phyloP scores from a whole-genome alignment of 2,113 vertebrate species.

The Neogobius melanostomus region DNA sequence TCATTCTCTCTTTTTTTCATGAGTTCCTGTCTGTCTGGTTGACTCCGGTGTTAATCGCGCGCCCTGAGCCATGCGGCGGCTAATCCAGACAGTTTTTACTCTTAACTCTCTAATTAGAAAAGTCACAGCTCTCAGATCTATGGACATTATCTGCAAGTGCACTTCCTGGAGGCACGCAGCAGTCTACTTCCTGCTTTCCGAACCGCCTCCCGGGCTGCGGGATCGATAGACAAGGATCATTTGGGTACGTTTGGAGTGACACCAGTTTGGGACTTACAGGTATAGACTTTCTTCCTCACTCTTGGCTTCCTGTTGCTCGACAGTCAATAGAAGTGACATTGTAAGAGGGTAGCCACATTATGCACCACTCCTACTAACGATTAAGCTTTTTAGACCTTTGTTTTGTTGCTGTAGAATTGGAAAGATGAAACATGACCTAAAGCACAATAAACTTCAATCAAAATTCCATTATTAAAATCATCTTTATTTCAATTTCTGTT shows the following conservation, averaged over 20 bases:
- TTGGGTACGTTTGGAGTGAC: slow-evolving; percentile 44
- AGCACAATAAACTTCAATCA: too few species aligned
- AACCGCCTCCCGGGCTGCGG: slow-evolving; percentile 27
- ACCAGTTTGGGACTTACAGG: slow-evolving; percentile 46
- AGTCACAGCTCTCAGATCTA: slow-evolving; percentile 60
- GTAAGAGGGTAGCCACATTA: slow-evolving; percentile 35
- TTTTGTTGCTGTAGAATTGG: too few species aligned
- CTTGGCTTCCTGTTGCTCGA: slow-evolving; percentile 29
- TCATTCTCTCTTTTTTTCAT: background rate
- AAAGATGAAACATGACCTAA: too few species aligned
- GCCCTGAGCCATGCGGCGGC: slow-evolving; percentile 46
- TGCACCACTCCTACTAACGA: slow-evolving; percentile 18
- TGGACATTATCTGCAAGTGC: slow-evolving; percentile 49
- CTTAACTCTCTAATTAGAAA: slow-evolving; percentile 69
- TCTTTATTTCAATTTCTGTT: too few species aligned
- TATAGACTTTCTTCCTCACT: slow-evolving; percentile 54
- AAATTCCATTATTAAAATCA: too few species aligned
- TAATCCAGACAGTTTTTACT: slow-evolving; percentile 54
- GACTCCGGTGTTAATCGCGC: slow-evolving; percentile 55
- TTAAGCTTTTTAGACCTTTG: too few species aligned
- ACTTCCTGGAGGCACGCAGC: slow-evolving; percentile 46
- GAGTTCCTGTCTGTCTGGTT: slow-evolving; percentile 48
- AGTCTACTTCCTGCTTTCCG: slow-evolving; percentile 50
- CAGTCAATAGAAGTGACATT: slow-evolving; percentile 35
- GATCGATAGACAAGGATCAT: slow-evolving; percentile 53